A percentile compares a stretch with the other conserved stretches of the same genome.
Evolutionary conservation across 2,113 vertebrate genomes (phyloP).

Genomic region (Promerops cafer): DNA sequence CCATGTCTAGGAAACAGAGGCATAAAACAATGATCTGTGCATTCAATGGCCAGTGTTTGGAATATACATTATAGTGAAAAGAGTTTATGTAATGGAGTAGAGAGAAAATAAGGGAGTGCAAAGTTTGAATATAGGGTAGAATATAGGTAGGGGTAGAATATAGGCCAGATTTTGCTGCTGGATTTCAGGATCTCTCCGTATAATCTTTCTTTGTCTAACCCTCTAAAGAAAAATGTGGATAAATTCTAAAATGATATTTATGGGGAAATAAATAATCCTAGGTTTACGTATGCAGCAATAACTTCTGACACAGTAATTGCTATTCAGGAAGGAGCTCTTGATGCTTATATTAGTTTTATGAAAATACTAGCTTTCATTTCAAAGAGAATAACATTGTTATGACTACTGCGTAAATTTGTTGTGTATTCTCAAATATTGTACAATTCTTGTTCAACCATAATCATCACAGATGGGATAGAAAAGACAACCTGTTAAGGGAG

Average conservation of each 20-base stretch:
- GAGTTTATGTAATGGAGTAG: neutral
- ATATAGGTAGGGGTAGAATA: neutral
- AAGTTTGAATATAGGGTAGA: neutral
- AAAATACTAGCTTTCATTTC: slow-evolving; percentile 27
- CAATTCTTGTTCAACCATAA: neutral
- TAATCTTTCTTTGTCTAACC: neutral
- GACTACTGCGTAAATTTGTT: neutral
- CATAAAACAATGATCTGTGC: neutral
- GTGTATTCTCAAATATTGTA: neutral
- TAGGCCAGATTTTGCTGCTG: neutral
- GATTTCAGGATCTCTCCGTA: neutral
- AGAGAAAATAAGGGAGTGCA: neutral
- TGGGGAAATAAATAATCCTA: slow-evolving; percentile 17
- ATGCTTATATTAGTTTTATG: neutral
- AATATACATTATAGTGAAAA: neutral
- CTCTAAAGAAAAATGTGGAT: neutral
- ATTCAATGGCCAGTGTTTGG: neutral
- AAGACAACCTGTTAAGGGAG: neutral
- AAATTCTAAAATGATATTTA: neutral
- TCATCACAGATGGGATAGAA: neutral
- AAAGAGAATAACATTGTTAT: neutral
- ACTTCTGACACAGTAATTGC: slow-evolving; percentile 25
- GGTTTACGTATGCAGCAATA: neutral
- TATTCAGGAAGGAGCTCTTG: neutral
- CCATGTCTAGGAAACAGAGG: neutral